Evolutionary conservation across 1,140 invertebrate species (phyloP), one percentile per base, ranked within the genome.

Genomic region (Euwallacea fornicatus): DNA sequence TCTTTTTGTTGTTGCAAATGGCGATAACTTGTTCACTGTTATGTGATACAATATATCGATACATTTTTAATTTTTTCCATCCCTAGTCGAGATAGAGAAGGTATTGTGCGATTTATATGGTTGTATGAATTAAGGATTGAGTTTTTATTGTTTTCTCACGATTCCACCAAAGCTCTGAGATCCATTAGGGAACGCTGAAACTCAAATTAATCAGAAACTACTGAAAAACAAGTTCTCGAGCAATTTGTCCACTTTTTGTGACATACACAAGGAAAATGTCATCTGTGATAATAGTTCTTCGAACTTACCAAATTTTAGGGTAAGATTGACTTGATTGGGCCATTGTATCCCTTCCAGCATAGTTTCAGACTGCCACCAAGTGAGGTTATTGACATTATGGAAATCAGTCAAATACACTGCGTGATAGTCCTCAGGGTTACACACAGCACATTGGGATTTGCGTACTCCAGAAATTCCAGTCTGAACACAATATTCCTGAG

Each of bases 311-410:
- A 99, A 86, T 79, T 91, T 86, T 8, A 99, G 83, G 0, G 96
- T 98, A 15, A 99, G 83, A 82, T 98, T 98, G 44, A 99, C 95
- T 83, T 90, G 89, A 77, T 91, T 92, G 0, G 95, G 93, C 80
- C 91, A 93, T 80, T 97, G 93, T 13, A 98, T 91, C 11, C 89
- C 91, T 76, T 99, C 94, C 73, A 88, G 88, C 94, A 99, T 98
- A 0, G 98, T 98, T 78, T 98, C 94, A 2, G 95, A 98, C 79
- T 99, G 97, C 97, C 98, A 99, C 95, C 96, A 98, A 0, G 98
- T 98, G 72, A 90, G 89, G 79, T 96, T 93, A 54, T 94, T 90
- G 71, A 92, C 89, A 76, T 90, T 88, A 74, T 97, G 93, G 76
- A 94, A 87, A 82, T 99, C 98, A 0, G 96, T 98, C 59, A 99